These are phyloP conservation scores for Agrotis segetum DNA, from an alignment of 2,888 invertebrate genomes.

Conservation along the genomic window DNA sequence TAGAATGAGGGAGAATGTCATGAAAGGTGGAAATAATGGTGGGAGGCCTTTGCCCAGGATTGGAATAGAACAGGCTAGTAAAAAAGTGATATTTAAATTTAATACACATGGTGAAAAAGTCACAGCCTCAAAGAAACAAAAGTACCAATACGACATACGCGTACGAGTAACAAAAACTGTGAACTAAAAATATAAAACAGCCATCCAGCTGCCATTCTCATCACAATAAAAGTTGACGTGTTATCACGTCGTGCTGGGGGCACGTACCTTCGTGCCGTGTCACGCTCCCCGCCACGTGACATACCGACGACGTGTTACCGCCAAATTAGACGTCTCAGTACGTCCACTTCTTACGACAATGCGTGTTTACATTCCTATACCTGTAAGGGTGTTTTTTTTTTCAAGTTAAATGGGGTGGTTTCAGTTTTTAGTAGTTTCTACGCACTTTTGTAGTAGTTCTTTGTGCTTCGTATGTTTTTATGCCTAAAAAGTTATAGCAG, in stretches of 20 bases:
- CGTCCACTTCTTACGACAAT: conserved; percentile 36
- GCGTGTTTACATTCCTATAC: conserved; percentile 9
- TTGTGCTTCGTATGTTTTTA: too few relatives aligned
- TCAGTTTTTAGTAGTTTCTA: neutral
- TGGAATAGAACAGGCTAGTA: too few relatives aligned
- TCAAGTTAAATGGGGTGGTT: neutral
- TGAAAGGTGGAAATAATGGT: too few relatives aligned
- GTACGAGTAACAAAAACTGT: conserved; percentile 9
- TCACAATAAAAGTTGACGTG: conserved; percentile 71
- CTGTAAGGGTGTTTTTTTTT: too few relatives aligned
- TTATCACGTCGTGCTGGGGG: conserved; percentile 60
- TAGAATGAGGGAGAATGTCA: too few relatives aligned
- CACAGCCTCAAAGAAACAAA: neutral
- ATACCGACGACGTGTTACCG: conserved; percentile 36
- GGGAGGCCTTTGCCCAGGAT: too few relatives aligned
- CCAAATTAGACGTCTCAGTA: conserved; percentile 46
- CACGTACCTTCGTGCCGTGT: conserved; percentile 60
- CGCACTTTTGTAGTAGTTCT: too few relatives aligned
- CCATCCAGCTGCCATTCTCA: conserved; percentile 52
- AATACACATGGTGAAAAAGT: neutral
- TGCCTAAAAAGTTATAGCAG: too few relatives aligned
- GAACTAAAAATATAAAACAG: conserved; percentile 57
- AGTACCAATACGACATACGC: neutral
- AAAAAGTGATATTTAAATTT: conserved; percentile 5
- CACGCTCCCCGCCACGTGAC: conserved; percentile 61